Evolutionary conservation across 1,140 invertebrate genomes (phyloP), one percentile per base, ranked within the genome.

Genomic region (Drosophila pachea): DNA sequence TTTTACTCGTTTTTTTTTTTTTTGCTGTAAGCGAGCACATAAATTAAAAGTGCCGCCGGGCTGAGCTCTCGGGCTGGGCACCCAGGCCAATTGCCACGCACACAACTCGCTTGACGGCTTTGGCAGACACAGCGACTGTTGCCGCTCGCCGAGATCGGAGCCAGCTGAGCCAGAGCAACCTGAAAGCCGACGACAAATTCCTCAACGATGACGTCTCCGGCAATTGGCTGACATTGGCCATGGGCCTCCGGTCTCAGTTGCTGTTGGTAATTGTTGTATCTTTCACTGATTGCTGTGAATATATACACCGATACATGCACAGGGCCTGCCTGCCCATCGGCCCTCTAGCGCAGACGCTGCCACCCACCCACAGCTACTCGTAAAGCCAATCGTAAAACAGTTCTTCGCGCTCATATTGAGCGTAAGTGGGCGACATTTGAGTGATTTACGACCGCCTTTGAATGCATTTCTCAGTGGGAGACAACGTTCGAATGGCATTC

Each of bases 21-120:
- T 22, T 45, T 42, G 45, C 72, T 64, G 61, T 9, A 61, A 38
- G 32, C 68, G 22, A 22, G 64, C 48, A 76, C 63, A 67, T 52
- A 35, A 73, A 69, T 61, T 56, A 72, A 72, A 74, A 72, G 36
- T 43, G 54, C 69, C 64, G 61, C 52, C 70, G 43, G 49, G 14
- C 29, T 6, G 22, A 22, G 22, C 22, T 22, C 22, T 22, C 43
- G 32, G 45, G 43, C 45, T 7, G 55, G 50, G 62, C 38, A 50
- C 62, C 56, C 49, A 59, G 61, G 69, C 53, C 61, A 68, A 66
- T 65, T 78, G 61, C 63, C 38, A 36, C 22, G 36, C 63, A 14
- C 63, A 14, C 63, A 82, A 83, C 78, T 68, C 55, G 81, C 77
- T 86, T 81, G 81, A 86, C 81, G 47, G 49, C 81, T 86, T 86